phyloP scores from a whole-genome alignment of 2,113 vertebrate genomes.

The Narcine bancroftii region DNA sequence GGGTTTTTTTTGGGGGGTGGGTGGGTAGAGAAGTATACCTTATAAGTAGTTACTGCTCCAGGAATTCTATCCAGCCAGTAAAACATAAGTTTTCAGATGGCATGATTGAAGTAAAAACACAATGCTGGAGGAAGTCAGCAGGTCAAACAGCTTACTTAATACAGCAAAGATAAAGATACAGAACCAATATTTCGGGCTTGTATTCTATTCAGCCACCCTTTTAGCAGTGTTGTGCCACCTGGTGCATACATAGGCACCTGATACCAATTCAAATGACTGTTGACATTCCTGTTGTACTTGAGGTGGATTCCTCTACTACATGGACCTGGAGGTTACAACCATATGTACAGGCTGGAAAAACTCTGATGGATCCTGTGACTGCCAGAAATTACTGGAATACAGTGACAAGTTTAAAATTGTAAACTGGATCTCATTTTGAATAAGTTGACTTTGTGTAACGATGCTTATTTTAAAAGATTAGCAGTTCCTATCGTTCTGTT shows the following conservation, averaged over 20 bases:
- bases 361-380: slow-evolving; percentile 7
- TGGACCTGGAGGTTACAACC: neutral
- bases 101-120: too few relatives aligned
- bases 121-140: too few relatives aligned
- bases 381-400: neutral
- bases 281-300: neutral
- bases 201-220: neutral
- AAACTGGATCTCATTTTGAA: slow-evolving; percentile 17
- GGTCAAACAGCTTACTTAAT: too few relatives aligned
- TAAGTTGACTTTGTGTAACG: neutral
- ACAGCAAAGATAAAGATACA: too few relatives aligned
- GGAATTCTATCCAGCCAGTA: neutral
- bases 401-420: neutral
- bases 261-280: neutral
- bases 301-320: neutral
- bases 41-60: neutral
- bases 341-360: neutral
- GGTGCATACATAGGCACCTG: neutral
- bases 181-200: too few relatives aligned
- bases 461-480: slow-evolving; percentile 11
- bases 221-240: neutral
- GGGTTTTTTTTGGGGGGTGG: too few relatives aligned
- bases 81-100: too few relatives aligned
- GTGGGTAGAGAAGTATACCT: too few relatives aligned
- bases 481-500: neutral